Percentiles rank a stretch among this genome's conserved stretches.
Evolutionary conservation across 2,888 invertebrate genomes (phyloP).

Genomic region (Rugalucina vietnamica): DNA sequence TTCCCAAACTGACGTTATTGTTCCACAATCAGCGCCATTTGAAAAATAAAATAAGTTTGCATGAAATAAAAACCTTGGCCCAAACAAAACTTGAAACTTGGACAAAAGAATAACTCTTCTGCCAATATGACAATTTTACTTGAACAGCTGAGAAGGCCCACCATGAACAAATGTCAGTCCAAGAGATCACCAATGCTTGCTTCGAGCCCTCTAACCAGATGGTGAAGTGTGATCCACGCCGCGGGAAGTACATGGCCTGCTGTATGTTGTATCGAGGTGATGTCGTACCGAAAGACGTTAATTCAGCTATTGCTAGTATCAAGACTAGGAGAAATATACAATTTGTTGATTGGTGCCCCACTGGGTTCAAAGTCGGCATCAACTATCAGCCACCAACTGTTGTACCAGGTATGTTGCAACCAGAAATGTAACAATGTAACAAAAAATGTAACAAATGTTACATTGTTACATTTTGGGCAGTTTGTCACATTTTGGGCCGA

Average conservation of each 20-base stretch:
- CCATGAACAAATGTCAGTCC: slow-evolving; percentile 89
- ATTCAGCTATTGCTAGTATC: slow-evolving; percentile 87
- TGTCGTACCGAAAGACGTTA: slow-evolving; percentile 83
- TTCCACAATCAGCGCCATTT: neutral
- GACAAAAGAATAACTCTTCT: neutral
- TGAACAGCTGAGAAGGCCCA: slow-evolving; percentile 95
- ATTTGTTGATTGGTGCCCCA: slow-evolving; percentile 88
- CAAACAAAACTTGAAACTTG: neutral
- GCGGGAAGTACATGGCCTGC: slow-evolving; percentile 85
- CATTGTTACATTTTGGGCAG: no score
- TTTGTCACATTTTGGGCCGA: no score
- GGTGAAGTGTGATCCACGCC: slow-evolving; percentile 83
- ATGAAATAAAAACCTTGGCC: neutral
- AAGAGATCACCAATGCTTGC: slow-evolving; percentile 80
- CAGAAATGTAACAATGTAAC: no score
- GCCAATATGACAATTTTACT: neutral
- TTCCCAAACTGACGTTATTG: no score
- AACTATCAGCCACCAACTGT: slow-evolving; percentile 68
- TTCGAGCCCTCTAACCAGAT: slow-evolving; percentile 82
- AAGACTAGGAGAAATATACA: slow-evolving; percentile 93
- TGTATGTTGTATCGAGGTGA: slow-evolving; percentile 84
- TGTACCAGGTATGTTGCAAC: slow-evolving; percentile 64
- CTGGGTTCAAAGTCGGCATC: slow-evolving; percentile 88
- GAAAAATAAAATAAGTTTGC: neutral
- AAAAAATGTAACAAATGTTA: no score